Conservation (phyloP, 2,113 vertebrate species). For the Tursiops truncatus region DNA sequence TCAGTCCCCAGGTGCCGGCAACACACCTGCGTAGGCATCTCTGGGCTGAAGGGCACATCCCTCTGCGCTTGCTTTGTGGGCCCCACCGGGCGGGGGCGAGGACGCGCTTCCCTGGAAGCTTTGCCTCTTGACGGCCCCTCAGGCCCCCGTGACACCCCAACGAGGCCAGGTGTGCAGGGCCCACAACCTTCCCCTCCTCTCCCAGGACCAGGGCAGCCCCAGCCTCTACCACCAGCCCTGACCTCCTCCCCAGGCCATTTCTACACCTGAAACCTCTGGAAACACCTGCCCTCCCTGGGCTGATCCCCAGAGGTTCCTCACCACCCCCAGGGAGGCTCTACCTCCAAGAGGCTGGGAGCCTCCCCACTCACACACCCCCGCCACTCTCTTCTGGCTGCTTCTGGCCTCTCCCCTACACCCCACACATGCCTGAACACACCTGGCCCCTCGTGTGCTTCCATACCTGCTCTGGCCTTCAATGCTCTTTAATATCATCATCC, state of each 20-base stretch:
- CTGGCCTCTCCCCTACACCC: neutral
- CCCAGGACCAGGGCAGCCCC: neutral
- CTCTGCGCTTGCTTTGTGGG: neutral
- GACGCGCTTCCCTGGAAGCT: rapidly evolving
- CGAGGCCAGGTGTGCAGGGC: neutral
- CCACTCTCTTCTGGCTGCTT: neutral
- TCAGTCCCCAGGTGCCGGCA: neutral
- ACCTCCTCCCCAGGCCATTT: neutral
- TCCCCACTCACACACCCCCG: neutral
- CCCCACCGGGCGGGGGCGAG: rapidly evolving
- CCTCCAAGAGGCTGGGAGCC: neutral
- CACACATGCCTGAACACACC: neutral
- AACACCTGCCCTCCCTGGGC: neutral
- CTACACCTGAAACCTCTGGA: neutral
- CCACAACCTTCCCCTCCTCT: neutral
- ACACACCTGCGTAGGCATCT: rapidly evolving
- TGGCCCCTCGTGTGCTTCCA: neutral
- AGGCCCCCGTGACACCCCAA: neutral
- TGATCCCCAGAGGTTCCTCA: neutral
- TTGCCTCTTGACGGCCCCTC: rapidly evolving
- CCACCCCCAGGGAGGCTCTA: neutral
- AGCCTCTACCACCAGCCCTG: neutral
- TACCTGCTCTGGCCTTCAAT: neutral
- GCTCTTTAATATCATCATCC: rapidly evolving
- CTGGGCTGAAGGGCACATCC: neutral